A percentile compares a stretch with the other conserved stretches of the same genome.
These are phyloP conservation scores for Melinaea menophilus DNA, from an alignment of 2,888 invertebrate genomes.

Conservation along the genomic window DNA sequence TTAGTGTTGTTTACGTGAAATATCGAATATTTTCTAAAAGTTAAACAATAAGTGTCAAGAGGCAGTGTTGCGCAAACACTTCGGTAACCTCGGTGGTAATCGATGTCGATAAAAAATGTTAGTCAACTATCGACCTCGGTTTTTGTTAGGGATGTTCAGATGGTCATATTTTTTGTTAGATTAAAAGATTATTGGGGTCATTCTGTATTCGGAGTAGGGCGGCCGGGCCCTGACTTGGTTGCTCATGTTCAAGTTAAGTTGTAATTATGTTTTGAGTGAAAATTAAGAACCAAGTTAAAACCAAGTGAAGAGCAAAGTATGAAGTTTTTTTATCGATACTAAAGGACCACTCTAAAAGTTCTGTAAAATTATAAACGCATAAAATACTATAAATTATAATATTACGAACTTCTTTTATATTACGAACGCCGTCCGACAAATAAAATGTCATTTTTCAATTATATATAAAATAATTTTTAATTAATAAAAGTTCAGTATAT, in stretches of 20 bases:
- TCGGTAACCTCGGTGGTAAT: conserved; percentile 42
- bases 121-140: conserved; percentile 51
- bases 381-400: too few relatives aligned
- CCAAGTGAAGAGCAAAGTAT: neutral
- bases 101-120: conserved; percentile 43
- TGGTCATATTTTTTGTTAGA: conserved; percentile 49
- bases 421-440: too few relatives aligned
- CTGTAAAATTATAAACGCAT: too few relatives aligned
- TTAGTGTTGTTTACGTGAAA: conserved; percentile 6
- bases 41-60: conserved; percentile 19
- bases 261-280: neutral
- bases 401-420: too few relatives aligned
- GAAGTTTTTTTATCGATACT: too few relatives aligned
- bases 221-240: conserved; percentile 40
- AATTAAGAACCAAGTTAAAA: neutral
- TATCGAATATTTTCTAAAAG: conserved; percentile 14
- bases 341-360: too few relatives aligned
- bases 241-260: conserved; percentile 7
- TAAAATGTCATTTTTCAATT: too few relatives aligned
- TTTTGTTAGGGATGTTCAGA: conserved; percentile 58
- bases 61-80: conserved; percentile 41
- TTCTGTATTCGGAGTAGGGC: conserved; percentile 43
- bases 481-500: too few relatives aligned
- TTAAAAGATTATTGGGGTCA: conserved; percentile 44
- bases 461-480: too few relatives aligned